Conservation (phyloP, 1,140 invertebrate species). For the Lepidurus apus region DNA sequence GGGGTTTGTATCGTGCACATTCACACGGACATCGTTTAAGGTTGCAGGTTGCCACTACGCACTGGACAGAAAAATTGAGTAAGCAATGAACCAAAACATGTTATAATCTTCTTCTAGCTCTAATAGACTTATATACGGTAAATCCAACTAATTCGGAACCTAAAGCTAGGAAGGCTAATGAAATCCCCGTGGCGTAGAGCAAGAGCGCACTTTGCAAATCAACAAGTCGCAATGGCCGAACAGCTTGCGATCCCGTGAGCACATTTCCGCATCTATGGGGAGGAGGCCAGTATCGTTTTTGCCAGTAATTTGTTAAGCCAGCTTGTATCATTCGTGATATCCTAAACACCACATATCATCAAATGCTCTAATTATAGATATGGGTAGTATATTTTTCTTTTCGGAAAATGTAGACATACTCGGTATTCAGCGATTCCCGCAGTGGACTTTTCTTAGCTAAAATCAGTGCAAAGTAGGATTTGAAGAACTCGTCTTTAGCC, state of each 20-base stretch:
- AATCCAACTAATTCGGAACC: background rate
- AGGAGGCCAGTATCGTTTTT: slow-evolving; percentile 26
- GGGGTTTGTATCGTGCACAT: no score
- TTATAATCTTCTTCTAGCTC: background rate
- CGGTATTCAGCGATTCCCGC: slow-evolving; percentile 39
- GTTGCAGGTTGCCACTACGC: no score
- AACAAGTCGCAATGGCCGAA: background rate
- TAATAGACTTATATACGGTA: background rate
- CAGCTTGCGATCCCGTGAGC: background rate
- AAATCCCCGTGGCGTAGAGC: background rate
- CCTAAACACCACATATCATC: background rate
- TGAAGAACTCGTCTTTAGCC: slow-evolving; percentile 41
- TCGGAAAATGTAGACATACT: slow-evolving; percentile 37
- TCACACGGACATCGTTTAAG: no score
- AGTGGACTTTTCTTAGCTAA: slow-evolving; percentile 38
- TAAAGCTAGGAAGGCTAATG: background rate
- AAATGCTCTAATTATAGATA: no score
- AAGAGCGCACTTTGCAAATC: slow-evolving; percentile 25
- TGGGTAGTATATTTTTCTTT: no score
- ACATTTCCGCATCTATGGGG: slow-evolving; percentile 2
- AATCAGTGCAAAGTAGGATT: slow-evolving; percentile 39
- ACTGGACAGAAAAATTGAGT: background rate
- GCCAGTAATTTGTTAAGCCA: slow-evolving; percentile 22
- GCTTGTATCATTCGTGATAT: slow-evolving; percentile 26
- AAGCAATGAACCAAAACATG: background rate